phyloP scores from a whole-genome alignment of 2,113 vertebrate genomes.

The Empidonax traillii region DNA sequence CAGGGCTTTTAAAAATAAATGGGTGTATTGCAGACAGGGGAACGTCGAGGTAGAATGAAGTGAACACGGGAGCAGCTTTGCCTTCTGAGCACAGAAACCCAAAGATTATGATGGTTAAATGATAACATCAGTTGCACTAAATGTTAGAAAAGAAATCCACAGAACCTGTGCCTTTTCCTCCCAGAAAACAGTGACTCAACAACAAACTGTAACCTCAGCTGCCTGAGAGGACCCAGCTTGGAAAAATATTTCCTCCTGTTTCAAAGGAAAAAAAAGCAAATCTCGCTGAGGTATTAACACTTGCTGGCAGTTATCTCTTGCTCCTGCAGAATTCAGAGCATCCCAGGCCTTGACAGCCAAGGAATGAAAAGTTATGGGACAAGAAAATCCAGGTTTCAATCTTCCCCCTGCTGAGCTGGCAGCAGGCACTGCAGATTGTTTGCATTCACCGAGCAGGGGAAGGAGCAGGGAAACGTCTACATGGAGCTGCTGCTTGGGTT shows the following conservation, averaged over 20 bases:
- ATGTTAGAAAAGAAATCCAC: background rate
- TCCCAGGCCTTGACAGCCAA: slow-evolving; percentile 46
- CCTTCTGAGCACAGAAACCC: background rate
- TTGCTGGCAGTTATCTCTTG: background rate
- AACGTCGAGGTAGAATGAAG: background rate
- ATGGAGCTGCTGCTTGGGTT: background rate
- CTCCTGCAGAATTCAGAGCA: background rate
- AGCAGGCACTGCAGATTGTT: slow-evolving; percentile 8
- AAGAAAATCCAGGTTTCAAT: slow-evolving; percentile 57
- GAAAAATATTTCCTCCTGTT: background rate
- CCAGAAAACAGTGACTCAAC: background rate
- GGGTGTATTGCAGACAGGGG: background rate
- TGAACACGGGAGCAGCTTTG: background rate
- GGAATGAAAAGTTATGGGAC: slow-evolving; percentile 46
- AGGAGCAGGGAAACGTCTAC: background rate
- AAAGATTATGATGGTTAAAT: background rate
- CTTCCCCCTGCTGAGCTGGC: slow-evolving; percentile 55
- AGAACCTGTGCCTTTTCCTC: background rate
- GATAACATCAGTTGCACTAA: background rate
- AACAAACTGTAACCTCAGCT: background rate
- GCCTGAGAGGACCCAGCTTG: background rate
- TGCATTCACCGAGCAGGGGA: background rate
- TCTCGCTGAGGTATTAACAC: slow-evolving; percentile 2
- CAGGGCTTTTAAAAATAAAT: background rate
- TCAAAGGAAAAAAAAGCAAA: background rate